Conservation (phyloP, 2,797 vertebrate species). For the Acanthurus leucopareius region DNA sequence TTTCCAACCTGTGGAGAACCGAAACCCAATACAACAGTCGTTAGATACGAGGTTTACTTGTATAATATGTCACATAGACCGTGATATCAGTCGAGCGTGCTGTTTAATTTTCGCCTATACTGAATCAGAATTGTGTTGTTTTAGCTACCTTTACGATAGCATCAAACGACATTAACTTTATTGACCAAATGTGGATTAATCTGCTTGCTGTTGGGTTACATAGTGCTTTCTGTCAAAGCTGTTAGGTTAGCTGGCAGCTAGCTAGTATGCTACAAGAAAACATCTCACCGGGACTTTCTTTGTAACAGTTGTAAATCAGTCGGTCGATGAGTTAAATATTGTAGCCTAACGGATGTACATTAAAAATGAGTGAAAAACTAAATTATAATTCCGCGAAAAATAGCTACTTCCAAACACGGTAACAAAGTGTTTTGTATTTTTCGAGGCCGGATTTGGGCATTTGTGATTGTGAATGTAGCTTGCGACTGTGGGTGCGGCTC, state of each 20-base stretch:
- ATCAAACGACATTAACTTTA: neutral
- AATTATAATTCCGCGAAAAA: neutral
- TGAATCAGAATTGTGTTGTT: neutral
- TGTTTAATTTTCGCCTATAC: too few species aligned
- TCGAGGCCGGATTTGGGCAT: neutral
- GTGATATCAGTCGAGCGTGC: constrained; percentile 4
- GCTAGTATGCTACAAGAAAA: constrained; percentile 55
- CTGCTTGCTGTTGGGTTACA: neutral
- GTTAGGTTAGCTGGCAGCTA: constrained; percentile 19
- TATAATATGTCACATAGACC: neutral
- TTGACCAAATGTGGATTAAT: fast-evolving
- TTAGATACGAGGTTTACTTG: fast-evolving
- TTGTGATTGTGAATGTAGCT: constrained; percentile 68
- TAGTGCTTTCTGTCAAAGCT: neutral
- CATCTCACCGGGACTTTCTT: constrained; percentile 59
- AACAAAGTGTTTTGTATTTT: neutral
- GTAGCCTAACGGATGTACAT: neutral
- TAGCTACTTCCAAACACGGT: neutral
- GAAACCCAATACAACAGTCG: neutral
- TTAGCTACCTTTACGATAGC: neutral
- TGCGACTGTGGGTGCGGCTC: constrained; percentile 56
- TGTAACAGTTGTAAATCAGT: constrained; percentile 24
- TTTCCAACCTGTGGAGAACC: neutral
- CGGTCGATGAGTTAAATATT: neutral
- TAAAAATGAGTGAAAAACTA: fast-evolving